phyloP scores from a whole-genome alignment of 1,140 invertebrate species.

The Cherax destructor region DNA sequence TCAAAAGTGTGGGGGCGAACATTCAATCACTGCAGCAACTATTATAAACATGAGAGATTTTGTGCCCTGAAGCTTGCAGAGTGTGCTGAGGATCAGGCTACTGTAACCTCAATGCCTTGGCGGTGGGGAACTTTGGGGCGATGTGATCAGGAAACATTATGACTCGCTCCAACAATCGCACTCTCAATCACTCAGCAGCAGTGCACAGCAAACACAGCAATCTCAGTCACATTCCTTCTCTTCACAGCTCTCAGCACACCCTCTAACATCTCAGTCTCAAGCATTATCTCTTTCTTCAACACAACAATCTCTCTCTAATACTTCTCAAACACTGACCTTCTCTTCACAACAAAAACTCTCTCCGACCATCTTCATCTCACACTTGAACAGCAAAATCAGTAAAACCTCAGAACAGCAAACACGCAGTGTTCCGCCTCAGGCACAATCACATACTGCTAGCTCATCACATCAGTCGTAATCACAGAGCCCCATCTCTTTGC shows the following conservation, averaged over 20 bases:
- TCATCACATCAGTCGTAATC: not conserved
- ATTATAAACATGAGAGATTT: slow-evolving; percentile 75
- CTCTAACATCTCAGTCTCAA: not conserved
- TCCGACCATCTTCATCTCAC: not conserved
- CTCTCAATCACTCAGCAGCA: not conserved
- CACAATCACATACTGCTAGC: not conserved
- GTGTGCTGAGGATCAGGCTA: slow-evolving; percentile 36
- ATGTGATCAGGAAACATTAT: slow-evolving; percentile 3
- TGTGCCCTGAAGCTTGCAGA: slow-evolving; percentile 59
- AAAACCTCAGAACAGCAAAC: not conserved
- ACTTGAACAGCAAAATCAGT: not conserved
- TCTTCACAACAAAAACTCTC: not conserved
- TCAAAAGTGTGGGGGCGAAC: slow-evolving; percentile 76
- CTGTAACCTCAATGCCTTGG: slow-evolving; percentile 6
- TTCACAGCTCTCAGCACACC: not conserved
- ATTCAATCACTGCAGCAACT: slow-evolving; percentile 77
- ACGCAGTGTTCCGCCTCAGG: not conserved
- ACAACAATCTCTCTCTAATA: not conserved
- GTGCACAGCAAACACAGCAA: not conserved
- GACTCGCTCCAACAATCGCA: not conserved
- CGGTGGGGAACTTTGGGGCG: slow-evolving; percentile 7
- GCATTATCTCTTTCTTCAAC: not conserved
- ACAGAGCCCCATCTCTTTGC: no score
- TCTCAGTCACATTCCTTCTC: not conserved
- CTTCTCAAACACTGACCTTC: not conserved